These are phyloP conservation scores for Equus przewalskii DNA, from an alignment of 2,113 vertebrate species.

Conservation along the genomic window DNA sequence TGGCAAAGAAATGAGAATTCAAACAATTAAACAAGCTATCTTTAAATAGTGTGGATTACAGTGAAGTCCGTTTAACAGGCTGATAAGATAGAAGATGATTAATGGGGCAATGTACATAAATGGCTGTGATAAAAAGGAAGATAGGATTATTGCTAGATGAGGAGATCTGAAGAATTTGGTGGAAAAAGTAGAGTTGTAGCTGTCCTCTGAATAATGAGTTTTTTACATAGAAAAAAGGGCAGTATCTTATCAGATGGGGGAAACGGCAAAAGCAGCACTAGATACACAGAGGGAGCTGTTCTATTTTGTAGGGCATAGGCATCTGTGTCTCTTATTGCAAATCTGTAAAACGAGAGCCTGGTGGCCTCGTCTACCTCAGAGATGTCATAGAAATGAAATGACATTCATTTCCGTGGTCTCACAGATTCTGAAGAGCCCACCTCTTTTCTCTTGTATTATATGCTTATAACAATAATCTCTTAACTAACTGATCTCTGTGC, in stretches of 20 bases:
- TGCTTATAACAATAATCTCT: background rate
- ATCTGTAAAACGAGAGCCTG: background rate
- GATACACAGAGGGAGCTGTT: rapidly evolving
- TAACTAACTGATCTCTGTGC: background rate
- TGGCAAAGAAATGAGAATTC: background rate
- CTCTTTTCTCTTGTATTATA: background rate
- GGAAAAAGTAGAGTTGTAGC: background rate
- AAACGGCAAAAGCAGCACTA: background rate
- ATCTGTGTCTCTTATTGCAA: background rate
- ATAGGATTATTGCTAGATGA: background rate
- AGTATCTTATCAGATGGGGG: background rate
- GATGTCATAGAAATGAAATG: background rate
- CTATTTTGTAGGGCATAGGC: rapidly evolving
- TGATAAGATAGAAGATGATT: background rate
- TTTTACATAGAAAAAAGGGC: background rate
- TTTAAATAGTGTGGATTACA: background rate
- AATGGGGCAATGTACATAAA: background rate
- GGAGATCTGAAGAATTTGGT: background rate
- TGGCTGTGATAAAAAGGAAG: background rate
- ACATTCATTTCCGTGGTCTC: background rate
- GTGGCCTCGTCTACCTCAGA: background rate
- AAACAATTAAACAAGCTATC: background rate
- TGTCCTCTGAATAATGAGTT: background rate
- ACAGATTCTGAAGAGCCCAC: background rate
- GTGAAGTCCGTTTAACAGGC: background rate